Base-by-base conservation (phyloP, 2,888 invertebrate genomes). In the Andrena bicolor region DNA sequence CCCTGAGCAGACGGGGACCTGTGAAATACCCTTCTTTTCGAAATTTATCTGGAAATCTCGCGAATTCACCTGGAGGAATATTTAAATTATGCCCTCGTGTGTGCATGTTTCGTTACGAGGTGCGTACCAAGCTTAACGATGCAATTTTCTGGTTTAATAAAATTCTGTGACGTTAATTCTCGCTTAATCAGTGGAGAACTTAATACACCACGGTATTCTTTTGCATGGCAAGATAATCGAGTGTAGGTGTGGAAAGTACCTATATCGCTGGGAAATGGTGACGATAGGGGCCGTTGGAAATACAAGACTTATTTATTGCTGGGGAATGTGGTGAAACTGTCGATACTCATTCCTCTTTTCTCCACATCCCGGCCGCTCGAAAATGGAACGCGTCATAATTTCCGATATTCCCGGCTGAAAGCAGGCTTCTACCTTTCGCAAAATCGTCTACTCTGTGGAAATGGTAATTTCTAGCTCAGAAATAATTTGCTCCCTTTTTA, bases 331-430 rank as follows among this genome's bases (percentile, higher is more conserved):
- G 51, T 28, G 63, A 63, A 51, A 32, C 49, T 13, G 61, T 51
- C 23, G 49, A 72, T 41, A 35, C 20, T 41, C 26, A 10, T 32
- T 26, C 35, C 63, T 35, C 23, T 49, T 32, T 32, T n/a, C 28
- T 7, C 16, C 26, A 35, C 35, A 41, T 28, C 23, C 7, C 4
- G 58, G 28, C 41, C 23, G 35, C 70, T 70, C 41, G 70, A 70
- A 70, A 60, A 58, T 48, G 58, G 41, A 70, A 60, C 58, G 58
- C 58, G 41, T n/a, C 58, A 32, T 70, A 60, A 60, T 70, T 70
- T 70, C 70, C 70, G 60, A 70, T 70, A 60, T 70, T 10, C 70
- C 13, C 0, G 3, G 41, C 20, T 10, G 49, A 26, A 41, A 60
- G 32, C 32, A 35, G 23, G 20, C n/a, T 41, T 48, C 58, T n/a